Conservation (phyloP, 92 coral and sea anemone species). For the Parazoanthus atlanticus region DNA sequence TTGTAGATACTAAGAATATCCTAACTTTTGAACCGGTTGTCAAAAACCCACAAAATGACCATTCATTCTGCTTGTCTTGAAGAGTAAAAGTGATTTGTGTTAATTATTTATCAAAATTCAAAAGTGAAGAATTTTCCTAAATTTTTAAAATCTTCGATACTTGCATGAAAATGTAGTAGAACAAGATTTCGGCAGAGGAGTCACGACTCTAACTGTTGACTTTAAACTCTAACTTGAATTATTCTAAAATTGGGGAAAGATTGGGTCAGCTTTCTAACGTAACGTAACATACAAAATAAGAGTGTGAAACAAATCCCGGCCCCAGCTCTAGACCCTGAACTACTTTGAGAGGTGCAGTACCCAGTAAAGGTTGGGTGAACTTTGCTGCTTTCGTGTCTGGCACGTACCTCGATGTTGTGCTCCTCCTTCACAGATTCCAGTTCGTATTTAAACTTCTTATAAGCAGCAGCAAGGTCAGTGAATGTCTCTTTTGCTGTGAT, state of each 20-base stretch:
- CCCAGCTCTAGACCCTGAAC: neutral
- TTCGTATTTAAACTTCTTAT: slow-evolving; percentile 71
- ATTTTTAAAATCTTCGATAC: no score
- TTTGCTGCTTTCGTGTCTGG: neutral
- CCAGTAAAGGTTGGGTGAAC: neutral
- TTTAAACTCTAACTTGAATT: no score
- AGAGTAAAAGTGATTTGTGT: no score
- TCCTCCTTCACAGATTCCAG: slow-evolving; percentile 70
- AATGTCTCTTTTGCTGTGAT: slow-evolving; percentile 76
- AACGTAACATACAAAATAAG: neutral
- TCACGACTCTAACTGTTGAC: neutral
- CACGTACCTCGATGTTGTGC: slow-evolving; percentile 63
- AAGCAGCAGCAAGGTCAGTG: slow-evolving; percentile 71
- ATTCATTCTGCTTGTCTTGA: no score
- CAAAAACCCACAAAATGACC: no score
- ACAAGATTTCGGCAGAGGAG: neutral
- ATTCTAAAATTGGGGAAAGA: neutral
- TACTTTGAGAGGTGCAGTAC: neutral
- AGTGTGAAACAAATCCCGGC: neutral
- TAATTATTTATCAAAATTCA: neutral
- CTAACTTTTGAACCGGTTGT: no score
- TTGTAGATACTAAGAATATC: no score
- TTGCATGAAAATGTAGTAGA: neutral
- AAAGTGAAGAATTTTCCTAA: neutral
- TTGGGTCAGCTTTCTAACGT: neutral